These are phyloP conservation scores for Cromileptes altivelis DNA, from an alignment of 2,113 vertebrate genomes.

Conservation along the genomic window DNA sequence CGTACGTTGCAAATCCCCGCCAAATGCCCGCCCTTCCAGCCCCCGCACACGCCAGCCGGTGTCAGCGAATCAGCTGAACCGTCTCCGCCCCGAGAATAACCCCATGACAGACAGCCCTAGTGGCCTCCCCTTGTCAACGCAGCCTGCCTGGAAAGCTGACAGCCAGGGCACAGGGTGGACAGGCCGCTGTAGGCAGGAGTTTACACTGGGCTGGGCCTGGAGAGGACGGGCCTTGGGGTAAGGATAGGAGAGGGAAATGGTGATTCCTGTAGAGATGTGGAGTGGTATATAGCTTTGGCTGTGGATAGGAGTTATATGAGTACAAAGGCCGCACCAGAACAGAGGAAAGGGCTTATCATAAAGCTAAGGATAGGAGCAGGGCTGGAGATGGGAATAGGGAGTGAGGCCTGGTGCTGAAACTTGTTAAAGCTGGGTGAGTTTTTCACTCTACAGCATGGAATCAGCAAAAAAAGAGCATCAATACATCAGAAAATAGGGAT, in stretches of 20 bases:
- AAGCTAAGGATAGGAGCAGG: conserved; percentile 14
- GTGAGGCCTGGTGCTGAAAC: background rate
- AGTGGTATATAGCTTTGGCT: conserved; percentile 22
- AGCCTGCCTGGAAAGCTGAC: conserved; percentile 83
- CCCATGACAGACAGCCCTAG: conserved; percentile 86
- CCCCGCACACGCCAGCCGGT: conserved; percentile 73
- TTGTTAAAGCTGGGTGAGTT: background rate
- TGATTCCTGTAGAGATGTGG: conserved; percentile 10
- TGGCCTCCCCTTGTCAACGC: conserved; percentile 84
- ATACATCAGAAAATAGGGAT: conserved; percentile 58
- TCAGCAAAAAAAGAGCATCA: background rate
- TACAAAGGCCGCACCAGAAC: conserved; percentile 19
- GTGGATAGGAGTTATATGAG: conserved; percentile 13
- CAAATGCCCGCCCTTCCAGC: conserved; percentile 79
- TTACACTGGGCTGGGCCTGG: conserved; percentile 61
- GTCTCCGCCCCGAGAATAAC: conserved; percentile 84
- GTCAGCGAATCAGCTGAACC: conserved; percentile 87
- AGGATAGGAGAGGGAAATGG: conserved; percentile 24
- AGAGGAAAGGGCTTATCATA: conserved; percentile 22
- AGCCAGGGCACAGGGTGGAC: conserved; percentile 83
- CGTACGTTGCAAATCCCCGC: conserved; percentile 66
- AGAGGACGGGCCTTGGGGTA: conserved; percentile 51
- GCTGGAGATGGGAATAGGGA: background rate
- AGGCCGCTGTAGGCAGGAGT: conserved; percentile 69
- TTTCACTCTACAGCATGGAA: conserved; percentile 21